A percentile compares a stretch with the other conserved stretches of the same genome.
Conservation (phyloP, 2,113 vertebrate genomes). For the Madoqua kirkii region DNA sequence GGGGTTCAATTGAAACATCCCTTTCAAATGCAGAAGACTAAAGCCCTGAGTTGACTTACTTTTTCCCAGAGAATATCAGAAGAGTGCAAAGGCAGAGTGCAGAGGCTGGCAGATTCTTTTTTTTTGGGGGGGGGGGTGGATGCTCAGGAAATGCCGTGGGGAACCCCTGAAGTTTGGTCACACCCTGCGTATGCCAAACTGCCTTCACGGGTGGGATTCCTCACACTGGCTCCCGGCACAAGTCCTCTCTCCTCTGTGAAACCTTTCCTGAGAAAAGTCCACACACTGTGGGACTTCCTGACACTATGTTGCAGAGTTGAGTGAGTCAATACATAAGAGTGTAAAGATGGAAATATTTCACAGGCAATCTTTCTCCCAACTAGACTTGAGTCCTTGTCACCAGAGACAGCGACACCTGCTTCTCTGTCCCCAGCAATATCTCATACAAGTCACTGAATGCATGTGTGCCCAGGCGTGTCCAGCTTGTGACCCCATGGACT, state of each 20-base stretch:
- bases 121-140: too few relatives aligned
- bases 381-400: not conserved
- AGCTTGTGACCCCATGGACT: not conserved
- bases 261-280: not conserved
- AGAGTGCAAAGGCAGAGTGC: too few relatives aligned
- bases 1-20: too few relatives aligned
- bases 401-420: not conserved
- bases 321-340: not conserved
- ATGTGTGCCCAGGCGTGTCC: not conserved
- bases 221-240: too few relatives aligned
- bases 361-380: not conserved
- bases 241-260: not conserved
- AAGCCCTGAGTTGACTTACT: too few relatives aligned
- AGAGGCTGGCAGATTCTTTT: too few relatives aligned
- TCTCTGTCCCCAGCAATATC: not conserved
- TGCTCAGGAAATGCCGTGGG: too few relatives aligned
- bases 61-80: too few relatives aligned
- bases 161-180: too few relatives aligned
- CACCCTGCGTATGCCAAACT: too few relatives aligned
- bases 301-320: not conserved
- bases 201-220: too few relatives aligned
- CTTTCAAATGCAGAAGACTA: too few relatives aligned
- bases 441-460: not conserved
- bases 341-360: not conserved
- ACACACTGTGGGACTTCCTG: not conserved